A percentile compares a stretch with the other conserved stretches of the same genome.
phyloP scores from a whole-genome alignment of 2,797 vertebrate genomes.

The Kryptopterus vitreolus region DNA sequence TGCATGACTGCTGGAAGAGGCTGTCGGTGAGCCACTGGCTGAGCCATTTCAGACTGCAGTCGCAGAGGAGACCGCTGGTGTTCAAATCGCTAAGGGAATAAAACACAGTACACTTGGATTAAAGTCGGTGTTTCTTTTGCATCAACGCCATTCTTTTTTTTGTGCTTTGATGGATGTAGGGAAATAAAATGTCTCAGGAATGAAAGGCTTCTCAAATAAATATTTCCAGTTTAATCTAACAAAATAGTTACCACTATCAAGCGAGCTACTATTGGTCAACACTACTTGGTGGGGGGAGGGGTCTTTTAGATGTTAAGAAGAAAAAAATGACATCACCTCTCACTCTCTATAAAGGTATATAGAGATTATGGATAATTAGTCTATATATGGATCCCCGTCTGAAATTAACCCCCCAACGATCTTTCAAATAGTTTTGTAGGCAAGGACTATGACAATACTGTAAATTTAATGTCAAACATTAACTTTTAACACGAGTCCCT shows the following conservation, averaged over 20 bases:
- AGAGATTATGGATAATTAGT: not conserved
- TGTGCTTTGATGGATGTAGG: not conserved
- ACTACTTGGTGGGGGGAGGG: too few species aligned
- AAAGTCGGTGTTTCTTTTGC: not conserved
- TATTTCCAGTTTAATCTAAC: not conserved
- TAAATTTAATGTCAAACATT: not conserved
- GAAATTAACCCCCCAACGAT: too few species aligned
- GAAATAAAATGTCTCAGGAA: not conserved
- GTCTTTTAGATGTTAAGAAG: too few species aligned
- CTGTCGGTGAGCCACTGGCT: constrained; percentile 91
- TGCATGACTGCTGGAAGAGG: constrained; percentile 79
- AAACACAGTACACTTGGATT: constrained; percentile 52
- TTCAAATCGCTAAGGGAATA: constrained; percentile 83
- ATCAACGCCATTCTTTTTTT: not conserved
- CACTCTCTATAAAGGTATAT: not conserved
- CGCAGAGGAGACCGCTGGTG: constrained; percentile 93
- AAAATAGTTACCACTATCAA: not conserved
- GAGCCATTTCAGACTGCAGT: constrained; percentile 97
- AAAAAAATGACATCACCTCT: too few species aligned
- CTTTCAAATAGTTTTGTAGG: too few species aligned
- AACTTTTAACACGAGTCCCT: not conserved
- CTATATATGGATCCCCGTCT: not conserved
- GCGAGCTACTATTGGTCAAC: not conserved
- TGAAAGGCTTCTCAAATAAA: not conserved
- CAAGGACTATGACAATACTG: not conserved